Evolutionary conservation across 2,797 vertebrate species (phyloP), one percentile per base, ranked within the genome.

Genomic region (Chromis chromis): DNA sequence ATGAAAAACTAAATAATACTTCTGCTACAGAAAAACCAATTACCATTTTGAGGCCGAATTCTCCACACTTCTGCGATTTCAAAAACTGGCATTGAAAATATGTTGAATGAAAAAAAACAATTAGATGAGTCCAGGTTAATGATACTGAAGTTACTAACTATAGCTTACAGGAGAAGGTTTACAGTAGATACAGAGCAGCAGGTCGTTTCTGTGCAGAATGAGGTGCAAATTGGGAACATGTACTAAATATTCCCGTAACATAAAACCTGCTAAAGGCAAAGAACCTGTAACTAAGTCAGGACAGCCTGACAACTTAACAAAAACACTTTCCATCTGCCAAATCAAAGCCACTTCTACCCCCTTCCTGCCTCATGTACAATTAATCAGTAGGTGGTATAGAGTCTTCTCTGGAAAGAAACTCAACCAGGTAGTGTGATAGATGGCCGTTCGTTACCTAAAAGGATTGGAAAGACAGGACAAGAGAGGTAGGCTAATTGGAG

Each of bases 401-500:
- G 50, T 65, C 44, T 67, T 63, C 62, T 65, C 64, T 74, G 76
- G 53, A 76, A 71, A 74, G 74, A 87, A 44, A 70, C 57, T 50
- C 40, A 81, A 69, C 57, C 71, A 82, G 70, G 68, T 24, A 55
- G 16, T 12, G 64, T 70, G 80, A 78, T 56, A 70, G 81, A 83
- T 79, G 74, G 63, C 44, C 56, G 69, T 74, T 63, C 82, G 79
- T 76, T 78, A 55, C 72, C 81, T 74, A 74, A 78, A 82, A 79
- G 76, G 67, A 75, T 84, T 22, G 91, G 91, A 91, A 94, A 36
- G 3, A 49, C 74, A 74, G 84, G 81, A 83, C 75, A 65, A 70
- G 58, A 78, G 82, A 70, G 79, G 65, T 16, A 53, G 75, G 14
- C 77, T 89, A 89, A 93, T 90, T 88, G 79, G 79, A 87, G 67